Base-by-base conservation (phyloP, 2,888 invertebrate species). In the Xanthia togata region DNA sequence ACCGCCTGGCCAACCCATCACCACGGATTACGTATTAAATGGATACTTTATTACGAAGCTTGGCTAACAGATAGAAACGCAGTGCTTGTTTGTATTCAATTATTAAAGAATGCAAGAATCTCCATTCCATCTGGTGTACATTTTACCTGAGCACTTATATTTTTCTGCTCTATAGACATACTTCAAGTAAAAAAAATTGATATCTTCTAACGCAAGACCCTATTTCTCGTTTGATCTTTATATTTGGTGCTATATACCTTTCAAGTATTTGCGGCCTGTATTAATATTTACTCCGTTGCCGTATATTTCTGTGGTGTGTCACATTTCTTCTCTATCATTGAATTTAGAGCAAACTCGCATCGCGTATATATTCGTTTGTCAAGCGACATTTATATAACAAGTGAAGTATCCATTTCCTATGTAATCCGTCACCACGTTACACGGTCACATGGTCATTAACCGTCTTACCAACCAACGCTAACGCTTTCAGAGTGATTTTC, bases 401-500 rank as follows among this genome's bases (percentile, higher is more conserved):
- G 20, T 72, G 12, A 70, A 83, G 68, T 74, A 78, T 83, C 64
- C 57, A 70, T 83, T 68, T 71, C n/a, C 23, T 74, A 74, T 62
- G 26, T 73, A 26, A 26, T 71, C 83, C 41, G 41, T 63, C n/a
- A 26, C 73, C 23, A 69, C 31, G 47, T 50, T 35, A 53, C 53
- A 74, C 75, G 23, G 35, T 65, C 79, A 85, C 38, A 53, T 82
- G 60, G 57, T 62, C 65, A 70, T 63, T 83, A 83, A 83, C 83
- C 59, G 65, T 85, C 38, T 72, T 72, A 70, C 69, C 57, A 50
- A 72, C 60, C 70, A 73, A 75, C 14, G 83, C 89, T 89, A 87
- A 86, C 76, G 71, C 79, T 85, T 83, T 72, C 57, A 41, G 69
- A 82, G 80, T 83, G 80, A 76, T 76, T 87, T 81, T 81, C 59